Conservation (phyloP, 37 sponge, comb jelly and placozoan genomes). For the Oopsacas minuta region DNA sequence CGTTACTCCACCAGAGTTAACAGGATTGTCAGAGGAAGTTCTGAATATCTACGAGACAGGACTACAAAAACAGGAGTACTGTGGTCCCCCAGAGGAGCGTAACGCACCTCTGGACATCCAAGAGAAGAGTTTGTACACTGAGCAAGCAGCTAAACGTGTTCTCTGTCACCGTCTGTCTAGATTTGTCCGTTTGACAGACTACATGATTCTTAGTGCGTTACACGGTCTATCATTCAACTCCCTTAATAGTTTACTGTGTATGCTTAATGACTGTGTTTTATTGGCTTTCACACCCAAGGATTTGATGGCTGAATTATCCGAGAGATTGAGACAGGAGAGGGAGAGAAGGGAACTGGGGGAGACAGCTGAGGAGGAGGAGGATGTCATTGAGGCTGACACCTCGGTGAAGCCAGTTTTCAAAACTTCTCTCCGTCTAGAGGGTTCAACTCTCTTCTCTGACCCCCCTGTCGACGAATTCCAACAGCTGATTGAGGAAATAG, state of each 20-base stretch:
- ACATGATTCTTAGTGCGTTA: conserved; percentile 67
- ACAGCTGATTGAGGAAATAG: conserved; percentile 34
- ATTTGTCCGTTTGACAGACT: conserved; percentile 79
- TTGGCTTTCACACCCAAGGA: conserved; percentile 34
- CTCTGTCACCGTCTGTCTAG: conserved; percentile 73
- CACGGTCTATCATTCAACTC: conserved; percentile 60
- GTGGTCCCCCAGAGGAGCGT: neutral
- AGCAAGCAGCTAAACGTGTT: conserved; percentile 78
- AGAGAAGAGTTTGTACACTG: conserved; percentile 82
- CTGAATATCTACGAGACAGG: neutral
- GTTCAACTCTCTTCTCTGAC: conserved; percentile 49
- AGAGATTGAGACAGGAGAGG: conserved; percentile 24
- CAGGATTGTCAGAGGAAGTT: neutral
- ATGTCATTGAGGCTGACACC: conserved; percentile 6
- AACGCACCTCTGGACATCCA: conserved; percentile 36
- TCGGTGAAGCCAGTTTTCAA: conserved; percentile 44
- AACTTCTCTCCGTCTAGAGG: conserved; percentile 51
- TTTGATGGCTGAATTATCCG: conserved; percentile 27
- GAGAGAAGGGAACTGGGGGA: conserved; percentile 25
- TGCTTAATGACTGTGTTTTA: conserved; percentile 29
- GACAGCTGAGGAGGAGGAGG: conserved; percentile 20
- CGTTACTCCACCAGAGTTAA: neutral
- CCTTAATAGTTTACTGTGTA: conserved; percentile 28
- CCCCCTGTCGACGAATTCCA: conserved; percentile 49
- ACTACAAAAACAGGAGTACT: neutral